These are phyloP conservation scores for Hemibagrus wyckioides DNA, from an alignment of 2,113 vertebrate species.

Conservation along the genomic window DNA sequence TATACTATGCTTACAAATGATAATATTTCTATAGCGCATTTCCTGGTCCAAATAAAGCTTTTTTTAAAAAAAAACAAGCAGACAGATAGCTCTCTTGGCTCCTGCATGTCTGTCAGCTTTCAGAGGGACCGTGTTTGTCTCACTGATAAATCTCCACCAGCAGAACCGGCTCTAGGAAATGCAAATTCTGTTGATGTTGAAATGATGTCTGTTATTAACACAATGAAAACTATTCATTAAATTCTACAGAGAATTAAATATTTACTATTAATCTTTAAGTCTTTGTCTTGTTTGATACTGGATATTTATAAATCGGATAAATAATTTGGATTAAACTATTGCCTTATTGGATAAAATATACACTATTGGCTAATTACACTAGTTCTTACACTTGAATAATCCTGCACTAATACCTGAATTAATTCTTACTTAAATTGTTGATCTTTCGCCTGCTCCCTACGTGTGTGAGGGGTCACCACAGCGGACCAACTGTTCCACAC, in stretches of 20 bases:
- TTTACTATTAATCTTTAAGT: neutral
- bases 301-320: too few species aligned
- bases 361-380: neutral
- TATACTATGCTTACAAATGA: neutral
- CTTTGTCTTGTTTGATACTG: too few species aligned
- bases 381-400: too few species aligned
- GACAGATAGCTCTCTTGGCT: neutral
- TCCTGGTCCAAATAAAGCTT: neutral
- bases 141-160: neutral
- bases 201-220: neutral
- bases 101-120: slow-evolving; percentile 6
- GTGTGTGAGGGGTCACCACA: too few species aligned
- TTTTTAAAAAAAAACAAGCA: neutral
- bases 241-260: neutral
- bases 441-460: too few species aligned
- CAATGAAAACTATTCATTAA: neutral
- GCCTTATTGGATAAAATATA: neutral
- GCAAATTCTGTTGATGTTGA: neutral
- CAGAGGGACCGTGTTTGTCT: neutral
- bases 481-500: too few species aligned
- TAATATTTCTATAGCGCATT: neutral
- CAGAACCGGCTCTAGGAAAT: neutral
- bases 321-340: too few species aligned
- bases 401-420: too few species aligned
- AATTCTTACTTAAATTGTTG: too few species aligned